Base-by-base conservation (phyloP, 2,888 invertebrate species). In the Ctena decussata region DNA sequence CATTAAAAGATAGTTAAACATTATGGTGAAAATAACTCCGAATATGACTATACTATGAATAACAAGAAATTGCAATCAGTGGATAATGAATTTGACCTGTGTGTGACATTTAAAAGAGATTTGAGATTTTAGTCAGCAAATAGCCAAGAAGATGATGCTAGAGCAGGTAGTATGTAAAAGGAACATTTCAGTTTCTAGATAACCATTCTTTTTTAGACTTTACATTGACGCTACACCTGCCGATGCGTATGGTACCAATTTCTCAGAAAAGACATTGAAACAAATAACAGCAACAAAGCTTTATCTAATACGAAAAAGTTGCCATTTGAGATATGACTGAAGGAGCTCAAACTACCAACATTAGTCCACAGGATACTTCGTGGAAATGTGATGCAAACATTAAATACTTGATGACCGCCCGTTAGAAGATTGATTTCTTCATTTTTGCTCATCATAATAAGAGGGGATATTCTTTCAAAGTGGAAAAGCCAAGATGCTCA, bases 151-250 rank as follows among this genome's bases (percentile, higher is more conserved):
- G 46, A 49, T 83, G 18, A 83, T 75, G 53, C 6, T 41, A 83
- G 79, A 49, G 74, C 83, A 8, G 75, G 79, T 53, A 83, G 83
- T 57, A 75, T 79, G 11, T 82, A 2, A 53, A 30, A 27, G 30
- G 78, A 57, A 30, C 46, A 35, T 74, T 46, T 91, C n/a, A 72
- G 12, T 53, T 53, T 44, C 11, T 78, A 3, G 71, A 78, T 27
- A 78, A 72, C 24, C 18, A 78, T 44, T 39, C 72, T 12, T 78
- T 78, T 35, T 18, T 78, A 70, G 39, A 24, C 72, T 78, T 1
- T 78, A 77, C 35, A 69, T 21, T 30, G 77, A 69, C 2, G 1
- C 44, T 21, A 46, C 69, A 24, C 37, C 39, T 39, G 76, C 39
- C 12, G 60, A 76, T 39, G 41, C 6, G 76, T 76, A 21, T 76